Conservation (phyloP, 1,140 invertebrate genomes). For the Batillaria attramentaria region DNA sequence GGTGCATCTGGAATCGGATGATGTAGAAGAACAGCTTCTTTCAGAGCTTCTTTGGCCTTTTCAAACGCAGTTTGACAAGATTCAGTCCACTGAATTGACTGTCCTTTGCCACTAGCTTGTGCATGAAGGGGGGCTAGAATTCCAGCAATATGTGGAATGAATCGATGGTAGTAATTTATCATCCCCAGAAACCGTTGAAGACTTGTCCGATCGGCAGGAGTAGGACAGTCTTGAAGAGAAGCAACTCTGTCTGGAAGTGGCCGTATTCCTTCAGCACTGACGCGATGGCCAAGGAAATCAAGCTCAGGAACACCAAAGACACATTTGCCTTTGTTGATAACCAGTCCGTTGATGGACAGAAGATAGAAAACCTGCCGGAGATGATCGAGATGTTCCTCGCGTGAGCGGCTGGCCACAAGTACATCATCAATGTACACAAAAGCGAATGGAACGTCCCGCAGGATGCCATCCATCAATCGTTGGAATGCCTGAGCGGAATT, state of each 20-base stretch:
- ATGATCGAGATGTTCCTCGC: too few species aligned
- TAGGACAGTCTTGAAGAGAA: background rate
- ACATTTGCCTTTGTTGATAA: conserved; percentile 21
- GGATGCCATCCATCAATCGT: conserved; percentile 27
- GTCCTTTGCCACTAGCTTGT: conserved; percentile 24
- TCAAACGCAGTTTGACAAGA: conserved; percentile 19
- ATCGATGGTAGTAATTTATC: conserved; percentile 67
- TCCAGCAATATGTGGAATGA: conserved; percentile 59
- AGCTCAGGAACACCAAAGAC: conserved; percentile 15
- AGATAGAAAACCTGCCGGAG: too few species aligned
- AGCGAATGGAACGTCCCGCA: too few species aligned
- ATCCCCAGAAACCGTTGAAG: conserved; percentile 57
- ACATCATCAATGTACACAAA: too few species aligned
- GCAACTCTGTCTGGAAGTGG: conserved; percentile 8
- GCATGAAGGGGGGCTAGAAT: conserved; percentile 23
- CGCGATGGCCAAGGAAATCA: conserved; percentile 18
- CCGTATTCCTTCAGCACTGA: conserved; percentile 5
- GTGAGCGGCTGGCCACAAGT: too few species aligned
- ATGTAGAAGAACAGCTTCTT: conserved; percentile 20
- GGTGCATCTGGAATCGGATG: conserved; percentile 15
- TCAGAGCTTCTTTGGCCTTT: conserved; percentile 20
- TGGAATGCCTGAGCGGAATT: conserved; percentile 32
- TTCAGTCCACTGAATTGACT: conserved; percentile 11
- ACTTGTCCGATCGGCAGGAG: background rate
- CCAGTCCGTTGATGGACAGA: conserved; percentile 6